Evolutionary conservation across 2,888 invertebrate species (phyloP).

Genomic region (Callimorpha dominula): DNA sequence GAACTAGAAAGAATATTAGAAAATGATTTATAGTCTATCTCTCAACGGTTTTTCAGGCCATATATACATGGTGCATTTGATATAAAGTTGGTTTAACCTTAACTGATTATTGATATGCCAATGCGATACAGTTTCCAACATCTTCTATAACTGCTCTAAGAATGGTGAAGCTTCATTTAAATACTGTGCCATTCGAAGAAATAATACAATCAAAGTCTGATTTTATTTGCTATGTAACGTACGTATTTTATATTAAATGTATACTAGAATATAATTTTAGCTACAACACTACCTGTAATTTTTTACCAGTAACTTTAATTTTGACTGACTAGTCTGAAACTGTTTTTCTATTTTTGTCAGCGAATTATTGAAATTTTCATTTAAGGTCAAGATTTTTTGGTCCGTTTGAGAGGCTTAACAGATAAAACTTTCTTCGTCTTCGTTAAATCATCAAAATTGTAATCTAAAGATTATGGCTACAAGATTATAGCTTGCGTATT

Average conservation of each 20-base stretch:
- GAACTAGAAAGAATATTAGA: not conserved
- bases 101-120: no score
- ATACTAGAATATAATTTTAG: slow-evolving; percentile 38
- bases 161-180: slow-evolving; percentile 17
- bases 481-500: not conserved
- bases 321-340: slow-evolving; percentile 58
- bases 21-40: not conserved
- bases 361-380: not conserved
- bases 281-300: slow-evolving; percentile 35
- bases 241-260: slow-evolving; percentile 34
- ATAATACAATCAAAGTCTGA: slow-evolving; percentile 45
- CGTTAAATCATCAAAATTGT: not conserved
- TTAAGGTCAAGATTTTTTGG: not conserved
- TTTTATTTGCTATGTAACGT: slow-evolving; percentile 42
- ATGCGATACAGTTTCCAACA: no score
- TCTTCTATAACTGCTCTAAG: not conserved
- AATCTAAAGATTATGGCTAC: not conserved
- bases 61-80: no score
- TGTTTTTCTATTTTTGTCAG: slow-evolving; percentile 50
- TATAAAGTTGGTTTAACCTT: no score
- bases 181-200: slow-evolving; percentile 41
- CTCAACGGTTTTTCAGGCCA: no score
- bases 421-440: not conserved
- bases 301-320: slow-evolving; percentile 51
- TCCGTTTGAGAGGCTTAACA: not conserved